Evolutionary conservation across 2,797 vertebrate genomes (phyloP).

Genomic region (Distichodus sexfasciatus): DNA sequence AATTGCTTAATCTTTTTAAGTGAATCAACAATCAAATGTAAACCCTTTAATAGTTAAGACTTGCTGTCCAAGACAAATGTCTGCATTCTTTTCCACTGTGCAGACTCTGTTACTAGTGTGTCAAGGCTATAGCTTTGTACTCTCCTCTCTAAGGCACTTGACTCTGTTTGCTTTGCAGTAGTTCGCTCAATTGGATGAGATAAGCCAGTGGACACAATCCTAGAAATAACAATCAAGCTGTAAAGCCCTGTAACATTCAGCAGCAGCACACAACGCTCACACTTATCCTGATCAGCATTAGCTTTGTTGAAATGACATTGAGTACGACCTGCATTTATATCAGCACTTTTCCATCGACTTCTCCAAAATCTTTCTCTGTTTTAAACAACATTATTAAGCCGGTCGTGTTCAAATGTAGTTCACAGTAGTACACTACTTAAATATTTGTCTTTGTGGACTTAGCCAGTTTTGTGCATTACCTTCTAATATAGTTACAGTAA

Average conservation of each 20-base stretch:
- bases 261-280: neutral
- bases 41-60: neutral
- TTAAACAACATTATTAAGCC: no score
- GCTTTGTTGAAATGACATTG: neutral
- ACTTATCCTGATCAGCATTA: neutral
- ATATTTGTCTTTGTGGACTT: no score
- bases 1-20: neutral
- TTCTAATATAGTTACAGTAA: no score
- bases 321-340: no score
- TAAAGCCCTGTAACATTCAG: neutral
- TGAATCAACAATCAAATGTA: neutral
- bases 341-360: no score
- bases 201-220: constrained; percentile 37
- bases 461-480: no score
- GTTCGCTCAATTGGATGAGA: constrained; percentile 12
- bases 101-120: neutral
- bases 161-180: constrained; percentile 37
- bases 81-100: neutral
- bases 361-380: no score
- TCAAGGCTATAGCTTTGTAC: neutral
- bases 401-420: no score
- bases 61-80: neutral
- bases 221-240: constrained; percentile 27
- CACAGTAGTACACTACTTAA: no score
- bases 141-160: neutral